Evolutionary conservation across 1,140 invertebrate species (phyloP).

Genomic region (Drosophila willistoni): DNA sequence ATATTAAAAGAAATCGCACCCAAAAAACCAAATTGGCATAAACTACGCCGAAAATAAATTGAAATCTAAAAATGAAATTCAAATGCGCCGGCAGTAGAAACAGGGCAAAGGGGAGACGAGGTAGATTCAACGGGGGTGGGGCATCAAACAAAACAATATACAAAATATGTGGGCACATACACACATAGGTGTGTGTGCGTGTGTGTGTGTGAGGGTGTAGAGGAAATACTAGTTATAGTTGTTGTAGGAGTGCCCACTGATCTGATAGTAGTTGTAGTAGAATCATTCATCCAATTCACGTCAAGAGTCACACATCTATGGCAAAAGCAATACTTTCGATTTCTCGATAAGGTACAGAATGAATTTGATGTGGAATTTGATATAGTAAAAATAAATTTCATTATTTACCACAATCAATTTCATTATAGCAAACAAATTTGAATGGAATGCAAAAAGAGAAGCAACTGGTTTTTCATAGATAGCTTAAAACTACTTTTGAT

Average conservation of each 20-base stretch:
- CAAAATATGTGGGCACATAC: conserved; percentile 36
- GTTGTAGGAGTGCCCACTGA: neutral
- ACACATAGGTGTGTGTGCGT: neutral
- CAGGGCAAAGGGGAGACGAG: too few relatives aligned
- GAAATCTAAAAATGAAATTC: conserved; percentile 77
- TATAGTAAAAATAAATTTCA: neutral
- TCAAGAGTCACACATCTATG: conserved; percentile 7
- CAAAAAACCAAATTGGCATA: conserved; percentile 76
- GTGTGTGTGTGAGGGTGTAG: conserved; percentile 1
- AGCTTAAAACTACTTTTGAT: too few relatives aligned
- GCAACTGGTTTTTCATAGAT: neutral
- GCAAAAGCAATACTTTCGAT: neutral
- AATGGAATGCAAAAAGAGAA: neutral
- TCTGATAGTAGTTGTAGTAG: neutral
- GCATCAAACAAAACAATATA: conserved; percentile 46
- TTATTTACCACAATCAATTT: neutral
- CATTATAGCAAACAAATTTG: neutral
- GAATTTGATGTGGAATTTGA: too few relatives aligned
- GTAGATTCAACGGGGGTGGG: neutral
- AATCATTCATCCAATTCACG: conserved; percentile 2
- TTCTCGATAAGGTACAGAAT: neutral
- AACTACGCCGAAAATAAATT: conserved; percentile 78
- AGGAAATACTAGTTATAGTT: conserved; percentile 13
- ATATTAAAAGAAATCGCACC: conserved; percentile 74
- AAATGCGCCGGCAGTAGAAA: conserved; percentile 53